A percentile compares a stretch with the other conserved stretches of the same genome.
Conservation (phyloP, 1,140 invertebrate genomes). For the Maniola jurtina region DNA sequence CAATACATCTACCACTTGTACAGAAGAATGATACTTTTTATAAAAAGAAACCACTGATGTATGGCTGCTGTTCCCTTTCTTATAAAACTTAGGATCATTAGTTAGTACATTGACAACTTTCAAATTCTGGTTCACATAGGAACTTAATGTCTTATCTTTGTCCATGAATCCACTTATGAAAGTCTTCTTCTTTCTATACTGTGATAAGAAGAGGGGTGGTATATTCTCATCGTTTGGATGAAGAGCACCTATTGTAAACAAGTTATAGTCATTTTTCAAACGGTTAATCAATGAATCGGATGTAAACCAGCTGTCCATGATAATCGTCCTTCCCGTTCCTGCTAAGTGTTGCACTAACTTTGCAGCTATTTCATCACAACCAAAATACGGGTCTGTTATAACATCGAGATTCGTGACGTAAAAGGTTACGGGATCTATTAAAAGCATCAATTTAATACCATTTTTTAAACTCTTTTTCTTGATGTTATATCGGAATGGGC, state of each 20-base stretch:
- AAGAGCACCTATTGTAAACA: slow-evolving; percentile 57
- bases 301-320: slow-evolving; percentile 66
- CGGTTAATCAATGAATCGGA: slow-evolving; percentile 51
- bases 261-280: slow-evolving; percentile 55
- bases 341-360: slow-evolving; percentile 66
- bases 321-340: slow-evolving; percentile 56
- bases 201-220: slow-evolving; percentile 59
- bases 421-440: slow-evolving; percentile 70
- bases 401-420: slow-evolving; percentile 77
- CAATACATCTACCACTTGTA: slow-evolving; percentile 71
- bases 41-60: slow-evolving; percentile 56
- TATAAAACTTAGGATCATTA: slow-evolving; percentile 60
- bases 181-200: slow-evolving; percentile 49
- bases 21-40: slow-evolving; percentile 64
- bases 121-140: slow-evolving; percentile 47
- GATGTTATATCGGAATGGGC: slow-evolving; percentile 76
- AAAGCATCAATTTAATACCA: slow-evolving; percentile 69
- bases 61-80: slow-evolving; percentile 41
- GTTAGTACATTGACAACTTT: slow-evolving; percentile 55
- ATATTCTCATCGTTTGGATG: slow-evolving; percentile 56
- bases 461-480: slow-evolving; percentile 60
- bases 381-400: slow-evolving; percentile 62
- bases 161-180: slow-evolving; percentile 63
- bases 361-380: slow-evolving; percentile 52
- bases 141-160: slow-evolving; percentile 50